A percentile compares a stretch with the other conserved stretches of the same genome.
phyloP scores from a whole-genome alignment of 2,888 invertebrate species.

The Hermaeophaga mercurialis region DNA sequence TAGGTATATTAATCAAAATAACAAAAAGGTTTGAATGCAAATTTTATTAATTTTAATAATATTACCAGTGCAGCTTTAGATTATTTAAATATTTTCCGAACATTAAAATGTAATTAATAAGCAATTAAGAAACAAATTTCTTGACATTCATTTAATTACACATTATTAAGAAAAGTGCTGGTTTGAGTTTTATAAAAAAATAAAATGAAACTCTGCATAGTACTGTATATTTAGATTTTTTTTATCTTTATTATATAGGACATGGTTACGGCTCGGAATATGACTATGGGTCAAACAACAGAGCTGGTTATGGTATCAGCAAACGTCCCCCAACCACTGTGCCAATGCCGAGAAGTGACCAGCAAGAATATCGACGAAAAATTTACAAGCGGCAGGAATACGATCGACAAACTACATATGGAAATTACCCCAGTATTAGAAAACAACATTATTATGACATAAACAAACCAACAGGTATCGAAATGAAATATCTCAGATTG shows the following conservation, averaged over 20 bases:
- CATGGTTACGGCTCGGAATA: slow-evolving; percentile 9
- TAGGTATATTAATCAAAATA: too few relatives aligned
- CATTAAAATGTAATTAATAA: too few relatives aligned
- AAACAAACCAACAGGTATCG: slow-evolving; percentile 14
- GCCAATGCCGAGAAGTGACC: slow-evolving; percentile 11
- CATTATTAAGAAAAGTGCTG: too few relatives aligned
- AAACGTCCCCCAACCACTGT: slow-evolving; percentile 17
- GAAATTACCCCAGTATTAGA: slow-evolving; percentile 23
- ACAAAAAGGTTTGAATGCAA: too few relatives aligned
- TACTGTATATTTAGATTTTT: too few relatives aligned
- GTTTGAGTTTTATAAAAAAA: too few relatives aligned
- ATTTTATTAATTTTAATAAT: too few relatives aligned
- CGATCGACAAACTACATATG: slow-evolving; percentile 32
- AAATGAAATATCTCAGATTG: slow-evolving; percentile 57
- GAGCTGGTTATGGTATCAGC: slow-evolving; percentile 12
- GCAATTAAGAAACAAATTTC: too few relatives aligned
- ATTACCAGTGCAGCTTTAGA: too few relatives aligned
- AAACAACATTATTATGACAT: slow-evolving; percentile 23
- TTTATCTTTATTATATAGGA: background rate
- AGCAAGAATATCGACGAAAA: slow-evolving; percentile 20
- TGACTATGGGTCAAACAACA: background rate
- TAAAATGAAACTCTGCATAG: too few relatives aligned
- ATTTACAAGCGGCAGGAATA: slow-evolving; percentile 26
- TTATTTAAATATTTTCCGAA: too few relatives aligned
- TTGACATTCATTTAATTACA: too few relatives aligned